Base-by-base conservation (phyloP, 1,140 invertebrate species). In the Drosophila jambulina region DNA sequence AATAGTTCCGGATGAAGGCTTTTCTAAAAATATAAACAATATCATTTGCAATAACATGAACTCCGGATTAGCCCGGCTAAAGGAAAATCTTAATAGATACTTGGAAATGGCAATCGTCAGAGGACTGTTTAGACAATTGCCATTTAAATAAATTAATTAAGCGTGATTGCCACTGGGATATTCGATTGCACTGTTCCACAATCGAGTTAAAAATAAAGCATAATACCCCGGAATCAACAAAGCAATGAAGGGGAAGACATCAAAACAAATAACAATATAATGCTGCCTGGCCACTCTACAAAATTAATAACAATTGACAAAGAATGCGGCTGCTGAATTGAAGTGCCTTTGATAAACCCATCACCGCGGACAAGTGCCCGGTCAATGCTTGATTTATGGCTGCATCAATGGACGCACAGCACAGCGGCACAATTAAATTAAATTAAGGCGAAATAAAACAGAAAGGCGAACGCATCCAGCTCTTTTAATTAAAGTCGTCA, bases 381-480 rank as follows among this genome's bases (percentile, higher is more conserved):
- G 70, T 69, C 83, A 87, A 88, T 88, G 77, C 59, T 68, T 87
- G 84, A 87, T 88, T 87, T 88, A 88, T 87, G 76, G 61, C 67
- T 78, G 80, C 80, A 83, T 68, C 64, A 72, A 86, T 69, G 64
- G 61, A 74, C 43, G n/a, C 19, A 25, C 46, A 58, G 40, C 17
- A 27, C 38, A 27, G 62, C 59, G 67, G 56, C 51, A 74, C 53
- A 82, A 87, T 87, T 83, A 56, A 87, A 87, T 87, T 83, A 56
- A 87, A 87, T 87, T 88, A 87, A 87, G 43, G 68, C 67, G 76
- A 87, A 75, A 76, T 70, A 59, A 72, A 80, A 67, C 58, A 78
- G 51, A 53, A 53, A 61, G 43, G 21, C 25, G 65, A 64, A 56
- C 48, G 34, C 76, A 67, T 56, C 54, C 68, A 87, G 67, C 61